Conservation (phyloP, 1,140 invertebrate species). For the Heliconius hewitsoni region DNA sequence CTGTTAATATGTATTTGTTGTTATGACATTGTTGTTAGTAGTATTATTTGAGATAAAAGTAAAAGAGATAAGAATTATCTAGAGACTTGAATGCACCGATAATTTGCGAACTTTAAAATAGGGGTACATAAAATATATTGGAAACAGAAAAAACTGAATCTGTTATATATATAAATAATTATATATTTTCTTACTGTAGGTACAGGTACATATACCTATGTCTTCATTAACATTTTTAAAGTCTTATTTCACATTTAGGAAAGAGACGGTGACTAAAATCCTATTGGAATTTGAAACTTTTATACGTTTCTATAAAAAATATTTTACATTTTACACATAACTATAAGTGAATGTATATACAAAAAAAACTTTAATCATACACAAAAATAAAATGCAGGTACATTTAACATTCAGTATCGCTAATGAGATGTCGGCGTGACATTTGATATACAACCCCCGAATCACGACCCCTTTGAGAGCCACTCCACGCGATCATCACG, state of each 20-base stretch:
- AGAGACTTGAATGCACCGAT: neutral
- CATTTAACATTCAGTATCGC: slow-evolving; percentile 33
- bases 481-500: slow-evolving; percentile 32
- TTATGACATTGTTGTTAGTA: neutral
- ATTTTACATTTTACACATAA: neutral
- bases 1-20: neutral
- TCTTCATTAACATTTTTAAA: neutral
- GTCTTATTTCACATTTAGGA: neutral
- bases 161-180: too few species aligned
- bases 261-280: neutral
- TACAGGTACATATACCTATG: too few species aligned
- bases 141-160: too few species aligned
- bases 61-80: neutral
- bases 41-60: neutral
- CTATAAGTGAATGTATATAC: neutral
- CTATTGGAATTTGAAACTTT: too few species aligned
- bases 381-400: slow-evolving; percentile 27
- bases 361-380: slow-evolving; percentile 15
- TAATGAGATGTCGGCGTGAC: slow-evolving; percentile 36
- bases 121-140: too few species aligned
- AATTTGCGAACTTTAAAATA: too few species aligned
- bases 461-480: slow-evolving; percentile 34
- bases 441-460: slow-evolving; percentile 35
- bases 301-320: too few species aligned
- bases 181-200: too few species aligned